Evolutionary conservation across 2,888 invertebrate species (phyloP).

Genomic region (Panopea generosa): DNA sequence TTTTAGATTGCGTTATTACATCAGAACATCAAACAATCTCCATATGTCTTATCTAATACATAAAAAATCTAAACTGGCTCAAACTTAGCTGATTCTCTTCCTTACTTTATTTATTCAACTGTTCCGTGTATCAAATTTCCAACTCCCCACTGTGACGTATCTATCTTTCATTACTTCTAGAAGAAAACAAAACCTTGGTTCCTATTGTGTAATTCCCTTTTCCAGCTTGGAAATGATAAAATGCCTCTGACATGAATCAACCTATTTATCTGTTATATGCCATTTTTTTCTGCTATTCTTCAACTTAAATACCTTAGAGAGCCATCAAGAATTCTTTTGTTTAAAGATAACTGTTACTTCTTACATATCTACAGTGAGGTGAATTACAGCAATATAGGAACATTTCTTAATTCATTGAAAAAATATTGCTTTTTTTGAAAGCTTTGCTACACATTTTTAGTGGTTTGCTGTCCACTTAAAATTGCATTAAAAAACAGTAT

Average conservation of each 20-base stretch:
- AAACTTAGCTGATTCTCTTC: too few relatives aligned
- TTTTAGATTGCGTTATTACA: too few relatives aligned
- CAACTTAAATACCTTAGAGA: slow-evolving; percentile 28
- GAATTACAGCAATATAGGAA: too few relatives aligned
- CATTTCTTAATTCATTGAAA: too few relatives aligned
- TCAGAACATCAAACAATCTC: background rate
- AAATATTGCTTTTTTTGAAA: too few relatives aligned
- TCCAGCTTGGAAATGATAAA: slow-evolving; percentile 32
- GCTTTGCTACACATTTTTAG: too few relatives aligned
- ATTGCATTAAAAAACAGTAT: too few relatives aligned
- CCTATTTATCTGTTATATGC: slow-evolving; percentile 44
- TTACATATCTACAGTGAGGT: too few relatives aligned
- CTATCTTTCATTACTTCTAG: slow-evolving; percentile 34
- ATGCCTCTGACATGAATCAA: slow-evolving; percentile 50
- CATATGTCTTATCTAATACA: background rate
- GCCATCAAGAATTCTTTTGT: slow-evolving; percentile 40
- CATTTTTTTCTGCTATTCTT: slow-evolving; percentile 23
- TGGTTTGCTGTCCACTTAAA: too few relatives aligned
- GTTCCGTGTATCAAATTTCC: background rate
- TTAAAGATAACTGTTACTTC: slow-evolving; percentile 18
- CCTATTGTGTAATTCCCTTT: slow-evolving; percentile 48
- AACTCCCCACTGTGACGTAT: slow-evolving; percentile 26
- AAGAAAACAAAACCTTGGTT: slow-evolving; percentile 46
- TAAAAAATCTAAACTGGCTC: background rate
- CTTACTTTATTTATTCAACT: background rate